Evolutionary conservation across 2,797 vertebrate species (phyloP), one percentile per base, ranked within the genome.

Genomic region (Phoeniculus purpureus): DNA sequence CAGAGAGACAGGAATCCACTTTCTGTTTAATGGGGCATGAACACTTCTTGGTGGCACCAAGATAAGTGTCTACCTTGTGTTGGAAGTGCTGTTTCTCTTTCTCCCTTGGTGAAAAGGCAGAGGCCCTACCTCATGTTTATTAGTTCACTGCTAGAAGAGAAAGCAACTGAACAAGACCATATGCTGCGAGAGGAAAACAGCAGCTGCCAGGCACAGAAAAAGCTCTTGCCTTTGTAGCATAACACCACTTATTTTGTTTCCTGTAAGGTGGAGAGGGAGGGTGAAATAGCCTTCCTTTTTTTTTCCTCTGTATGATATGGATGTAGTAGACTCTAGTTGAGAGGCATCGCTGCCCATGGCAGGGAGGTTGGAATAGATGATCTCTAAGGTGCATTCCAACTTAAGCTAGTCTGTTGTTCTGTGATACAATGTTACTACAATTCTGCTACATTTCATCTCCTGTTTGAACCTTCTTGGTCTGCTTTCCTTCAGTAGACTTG

Each of bases 91-190:
- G 0, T 56, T 94, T 88, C 51, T 84, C 40, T 48, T 55, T 81
- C 90, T 95, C 93, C 77, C 70, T 75, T n/a, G 67, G 78, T 92
- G 83, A 64, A 90, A 91, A 92, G 66, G 29, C 79, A 86, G 91
- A 76, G 74, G 40, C 66, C 6, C 78, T 91, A 71, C 45, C 43
- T 86, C 43, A 31, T 83, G 64, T 93, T 86, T 82, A 85, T 85
- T 82, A 85, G 83, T 59, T 93, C 77, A 68, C 50, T 93, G 73
- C 16, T 89, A 65, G 43, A 43, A 64, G 79, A 72, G 50, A 52
- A 91, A 37, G 82, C 91, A 93, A 31, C 62, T 83, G 85, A 95
- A 92, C 56, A 91, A 75, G 29, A 87, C n/a, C 86, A 48, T 66
- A 89, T 93, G 88, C 85, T 91, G 78, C 1, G 2, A 73, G 48